These are phyloP conservation scores for Atta texana DNA, from an alignment of 1,140 invertebrate genomes.

Conservation along the genomic window DNA sequence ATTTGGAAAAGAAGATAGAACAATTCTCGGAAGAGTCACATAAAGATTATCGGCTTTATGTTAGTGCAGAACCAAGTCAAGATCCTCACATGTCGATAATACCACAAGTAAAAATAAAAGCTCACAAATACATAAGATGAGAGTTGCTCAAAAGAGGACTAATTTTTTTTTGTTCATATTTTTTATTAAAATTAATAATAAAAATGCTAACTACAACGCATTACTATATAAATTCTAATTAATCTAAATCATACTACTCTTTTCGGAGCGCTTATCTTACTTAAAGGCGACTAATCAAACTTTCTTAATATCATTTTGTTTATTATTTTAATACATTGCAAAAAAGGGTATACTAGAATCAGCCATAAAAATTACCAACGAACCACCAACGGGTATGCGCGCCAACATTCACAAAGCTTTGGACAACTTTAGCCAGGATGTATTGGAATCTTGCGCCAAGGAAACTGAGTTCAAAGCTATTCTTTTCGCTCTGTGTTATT, in stretches of 20 bases:
- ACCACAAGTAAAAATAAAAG: conserved; percentile 86
- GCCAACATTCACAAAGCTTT: conserved; percentile 97
- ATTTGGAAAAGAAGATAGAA: conserved; percentile 97
- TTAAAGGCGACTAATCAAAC: background rate
- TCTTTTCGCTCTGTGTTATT: conserved; percentile 97
- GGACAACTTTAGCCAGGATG: conserved; percentile 97
- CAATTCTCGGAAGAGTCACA: conserved; percentile 90
- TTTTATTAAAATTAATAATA: background rate
- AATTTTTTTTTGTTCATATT: background rate
- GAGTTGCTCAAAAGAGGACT: background rate
- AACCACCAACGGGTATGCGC: conserved; percentile 97
- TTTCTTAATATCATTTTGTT: background rate
- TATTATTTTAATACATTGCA: background rate
- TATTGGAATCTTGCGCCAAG: conserved; percentile 96
- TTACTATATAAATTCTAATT: background rate
- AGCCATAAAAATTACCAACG: conserved; percentile 98
- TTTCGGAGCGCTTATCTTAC: background rate
- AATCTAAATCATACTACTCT: background rate
- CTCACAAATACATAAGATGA: background rate
- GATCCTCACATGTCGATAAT: conserved; percentile 89
- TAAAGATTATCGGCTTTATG: conserved; percentile 87
- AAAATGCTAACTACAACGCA: no score
- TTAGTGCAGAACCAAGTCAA: conserved; percentile 90
- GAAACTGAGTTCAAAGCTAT: conserved; percentile 98
- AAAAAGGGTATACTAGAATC: conserved; percentile 95